phyloP scores from a whole-genome alignment of 2,113 vertebrate genomes.

The Rhabdornis inornatus region DNA sequence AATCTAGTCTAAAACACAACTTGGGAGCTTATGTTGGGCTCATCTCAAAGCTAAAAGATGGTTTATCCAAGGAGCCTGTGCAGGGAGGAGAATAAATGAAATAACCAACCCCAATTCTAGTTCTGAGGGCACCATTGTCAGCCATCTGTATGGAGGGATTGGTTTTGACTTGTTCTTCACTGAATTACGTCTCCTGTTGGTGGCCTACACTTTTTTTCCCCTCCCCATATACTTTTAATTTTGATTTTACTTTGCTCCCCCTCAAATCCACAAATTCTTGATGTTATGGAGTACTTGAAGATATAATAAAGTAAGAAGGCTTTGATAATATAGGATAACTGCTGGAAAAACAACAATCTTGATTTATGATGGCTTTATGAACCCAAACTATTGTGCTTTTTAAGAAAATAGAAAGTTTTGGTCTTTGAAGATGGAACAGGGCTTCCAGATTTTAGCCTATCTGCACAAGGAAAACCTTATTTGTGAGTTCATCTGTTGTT shows the following conservation, averaged over 20 bases:
- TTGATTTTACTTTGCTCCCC: not conserved
- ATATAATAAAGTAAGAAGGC: not conserved
- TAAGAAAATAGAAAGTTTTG: not conserved
- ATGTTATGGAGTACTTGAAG: not conserved
- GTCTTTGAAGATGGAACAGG: not conserved
- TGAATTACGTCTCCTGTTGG: not conserved
- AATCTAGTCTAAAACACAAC: not conserved
- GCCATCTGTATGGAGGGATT: not conserved
- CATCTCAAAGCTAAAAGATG: not conserved
- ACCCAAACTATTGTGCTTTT: not conserved
- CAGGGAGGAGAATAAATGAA: not conserved
- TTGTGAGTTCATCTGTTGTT: not conserved
- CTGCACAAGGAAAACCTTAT: not conserved
- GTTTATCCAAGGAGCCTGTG: not conserved
- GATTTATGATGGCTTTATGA: not conserved
- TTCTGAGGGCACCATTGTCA: not conserved
- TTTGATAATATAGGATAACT: not conserved
- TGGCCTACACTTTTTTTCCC: accelerated
- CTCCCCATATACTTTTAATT: not conserved
- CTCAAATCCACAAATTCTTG: not conserved
- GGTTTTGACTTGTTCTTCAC: not conserved
- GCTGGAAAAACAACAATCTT: not conserved
- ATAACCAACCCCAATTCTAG: accelerated
- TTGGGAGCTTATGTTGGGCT: not conserved
- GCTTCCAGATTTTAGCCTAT: not conserved